Conservation (phyloP, 2,888 invertebrate genomes). For the Trichacis sp. region DNA sequence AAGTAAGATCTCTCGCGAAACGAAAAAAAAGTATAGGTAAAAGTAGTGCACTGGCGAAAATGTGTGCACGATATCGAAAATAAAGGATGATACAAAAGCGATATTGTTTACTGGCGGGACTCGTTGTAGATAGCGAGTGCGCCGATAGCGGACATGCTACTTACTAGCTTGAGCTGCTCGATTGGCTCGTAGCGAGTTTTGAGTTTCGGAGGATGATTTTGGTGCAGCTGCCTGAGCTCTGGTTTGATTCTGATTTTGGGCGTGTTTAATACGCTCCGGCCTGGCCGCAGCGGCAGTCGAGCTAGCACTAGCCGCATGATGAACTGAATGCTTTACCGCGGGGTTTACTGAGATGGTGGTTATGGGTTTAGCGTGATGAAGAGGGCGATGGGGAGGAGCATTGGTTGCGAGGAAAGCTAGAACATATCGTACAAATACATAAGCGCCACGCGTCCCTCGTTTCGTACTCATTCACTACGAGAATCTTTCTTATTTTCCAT, state of each 20-base stretch:
- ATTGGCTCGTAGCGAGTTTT: slow-evolving; percentile 63
- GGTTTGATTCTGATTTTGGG: slow-evolving; percentile 55
- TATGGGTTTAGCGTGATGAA: slow-evolving; percentile 65
- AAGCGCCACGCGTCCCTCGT: slow-evolving; percentile 23
- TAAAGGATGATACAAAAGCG: not conserved
- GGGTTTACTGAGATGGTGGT: slow-evolving; percentile 55
- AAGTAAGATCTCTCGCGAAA: too few species aligned
- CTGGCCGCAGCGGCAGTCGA: slow-evolving; percentile 62
- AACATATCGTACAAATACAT: slow-evolving; percentile 65
- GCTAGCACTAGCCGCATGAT: slow-evolving; percentile 53
- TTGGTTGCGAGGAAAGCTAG: slow-evolving; percentile 82
- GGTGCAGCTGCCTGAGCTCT: slow-evolving; percentile 57
- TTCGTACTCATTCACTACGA: not conserved
- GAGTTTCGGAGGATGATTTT: slow-evolving; percentile 65
- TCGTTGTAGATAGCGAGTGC: slow-evolving; percentile 11
- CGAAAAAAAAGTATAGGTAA: too few species aligned
- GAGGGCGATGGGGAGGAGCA: slow-evolving; percentile 75
- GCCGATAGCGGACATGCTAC: slow-evolving; percentile 59
- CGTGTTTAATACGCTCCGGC: slow-evolving; percentile 61
- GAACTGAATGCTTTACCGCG: slow-evolving; percentile 62
- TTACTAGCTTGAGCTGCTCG: slow-evolving; percentile 66
- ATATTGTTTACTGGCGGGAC: not conserved
- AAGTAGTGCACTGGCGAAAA: too few species aligned
- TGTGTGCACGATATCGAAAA: not conserved
- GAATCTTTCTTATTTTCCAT: too few species aligned